Conservation (phyloP, 2,888 invertebrate genomes). For the Amblyjoppa fuscipennis region DNA sequence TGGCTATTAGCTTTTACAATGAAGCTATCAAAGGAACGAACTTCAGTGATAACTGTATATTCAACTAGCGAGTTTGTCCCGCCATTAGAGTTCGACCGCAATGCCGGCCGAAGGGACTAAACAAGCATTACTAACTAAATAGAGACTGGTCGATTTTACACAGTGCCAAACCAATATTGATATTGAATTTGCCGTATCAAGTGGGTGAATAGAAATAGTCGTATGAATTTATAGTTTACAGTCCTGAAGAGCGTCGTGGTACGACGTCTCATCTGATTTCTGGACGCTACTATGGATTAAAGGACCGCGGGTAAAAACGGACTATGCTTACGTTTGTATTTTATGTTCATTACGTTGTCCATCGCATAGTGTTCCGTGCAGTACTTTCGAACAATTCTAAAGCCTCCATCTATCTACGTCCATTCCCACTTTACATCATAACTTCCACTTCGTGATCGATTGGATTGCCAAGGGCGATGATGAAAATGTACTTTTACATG, state of each 20-base stretch:
- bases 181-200: constrained; percentile 18
- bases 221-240: neutral
- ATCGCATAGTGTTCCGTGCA: neutral
- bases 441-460: constrained; percentile 1
- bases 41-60: constrained; percentile 19
- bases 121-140: constrained; percentile 18
- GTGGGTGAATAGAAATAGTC: neutral
- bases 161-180: constrained; percentile 3
- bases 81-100: constrained; percentile 21
- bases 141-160: neutral
- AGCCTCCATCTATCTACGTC: neutral
- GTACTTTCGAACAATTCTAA: neutral
- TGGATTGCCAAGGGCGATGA: neutral
- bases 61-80: constrained; percentile 7
- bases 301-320: neutral
- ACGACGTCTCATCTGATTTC: neutral
- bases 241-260: neutral
- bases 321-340: neutral
- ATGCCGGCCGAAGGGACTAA: constrained; percentile 13
- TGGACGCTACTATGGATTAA: neutral
- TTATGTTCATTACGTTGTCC: neutral
- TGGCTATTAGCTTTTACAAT: neutral
- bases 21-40: constrained; percentile 18
- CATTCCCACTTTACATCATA: neutral
- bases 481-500: constrained; percentile 26